phyloP scores from a whole-genome alignment of 2,797 vertebrate species.

The Glossophaga mutica region DNA sequence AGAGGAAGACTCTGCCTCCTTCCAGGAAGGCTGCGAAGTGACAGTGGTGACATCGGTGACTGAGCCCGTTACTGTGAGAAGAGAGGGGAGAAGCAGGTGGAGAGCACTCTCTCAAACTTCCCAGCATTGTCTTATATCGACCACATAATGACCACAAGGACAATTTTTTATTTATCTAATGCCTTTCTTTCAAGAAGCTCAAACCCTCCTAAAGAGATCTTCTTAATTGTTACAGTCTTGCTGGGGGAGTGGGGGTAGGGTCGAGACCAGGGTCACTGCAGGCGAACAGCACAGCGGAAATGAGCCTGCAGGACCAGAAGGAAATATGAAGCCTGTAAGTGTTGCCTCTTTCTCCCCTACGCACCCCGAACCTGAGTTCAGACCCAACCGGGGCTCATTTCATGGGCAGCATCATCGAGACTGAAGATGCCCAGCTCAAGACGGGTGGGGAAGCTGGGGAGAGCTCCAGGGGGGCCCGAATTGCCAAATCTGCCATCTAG shows the following conservation, averaged over 20 bases:
- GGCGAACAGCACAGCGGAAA: not conserved
- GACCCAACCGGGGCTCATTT: not conserved
- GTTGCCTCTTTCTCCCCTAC: not conserved
- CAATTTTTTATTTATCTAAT: not conserved
- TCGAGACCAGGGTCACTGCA: not conserved
- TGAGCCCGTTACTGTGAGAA: not conserved
- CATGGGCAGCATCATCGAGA: not conserved
- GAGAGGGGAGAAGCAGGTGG: not conserved
- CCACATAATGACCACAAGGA: not conserved
- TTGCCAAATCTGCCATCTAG: slow-evolving; percentile 69
- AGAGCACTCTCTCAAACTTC: not conserved
- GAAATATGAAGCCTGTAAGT: not conserved
- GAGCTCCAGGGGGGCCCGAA: not conserved
- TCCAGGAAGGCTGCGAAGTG: not conserved
- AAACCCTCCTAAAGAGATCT: not conserved
- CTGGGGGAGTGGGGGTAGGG: not conserved
- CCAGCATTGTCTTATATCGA: not conserved
- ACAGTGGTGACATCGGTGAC: not conserved
- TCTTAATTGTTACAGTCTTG: not conserved
- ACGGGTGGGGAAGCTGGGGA: not conserved
- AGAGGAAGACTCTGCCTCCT: not conserved
- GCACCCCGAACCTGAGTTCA: not conserved
- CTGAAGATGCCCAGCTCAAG: not conserved
- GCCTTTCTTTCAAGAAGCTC: not conserved
- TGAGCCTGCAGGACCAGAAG: not conserved